Base-by-base conservation (phyloP, 2,113 vertebrate species). In the Notiomystis cincta region DNA sequence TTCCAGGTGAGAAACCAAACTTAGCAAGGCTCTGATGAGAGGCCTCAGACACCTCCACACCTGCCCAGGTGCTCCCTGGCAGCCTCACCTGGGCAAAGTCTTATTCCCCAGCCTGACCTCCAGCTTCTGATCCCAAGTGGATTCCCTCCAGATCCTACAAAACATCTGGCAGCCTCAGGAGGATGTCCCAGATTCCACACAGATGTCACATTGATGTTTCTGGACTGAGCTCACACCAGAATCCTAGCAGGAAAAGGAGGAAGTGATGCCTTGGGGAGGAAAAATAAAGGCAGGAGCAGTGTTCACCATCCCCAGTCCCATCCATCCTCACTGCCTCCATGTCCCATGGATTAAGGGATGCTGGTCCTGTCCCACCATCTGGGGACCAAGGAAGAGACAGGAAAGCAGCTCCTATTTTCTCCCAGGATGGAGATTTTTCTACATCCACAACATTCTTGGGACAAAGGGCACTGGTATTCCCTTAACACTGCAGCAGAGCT, bases 211-310 rank as follows among this genome's bases (percentile, higher is more conserved):
- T 0, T 4, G 35, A 13, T 33, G 20, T 57, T 73, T 73, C 51
- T 71, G 45, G 33, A 22, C 6, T 0, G 2, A 50, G 31, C 33
- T 25, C 37, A 3, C 4, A 8, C 2, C 1, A 2, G 30, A 67
- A 58, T 38, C 11, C 33, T 11, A 30, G 22, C 3, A 11, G 33
- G 23, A 7, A 56, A 67, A 51, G 20, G n/a, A 71, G n/a, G 7
- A 11, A 38, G 30, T 27, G 3, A 3, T 13, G 9, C 22, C 75
- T 7, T 50, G 57, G 25, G 18, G 24, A 47, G 27, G 21, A 42
- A 72, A 89, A 13, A 23, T 27, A 60, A 45, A 69, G 56, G 2
- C 6, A 47, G n/a, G 54, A 85, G 19, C 2, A 30, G 45, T 62
- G 27, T 11, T 73, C 10, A 15, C 6, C 54, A 44, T 80, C 40